Evolutionary conservation across 1,140 invertebrate genomes (phyloP).

Genomic region (Schlechtendalia chinensis): DNA sequence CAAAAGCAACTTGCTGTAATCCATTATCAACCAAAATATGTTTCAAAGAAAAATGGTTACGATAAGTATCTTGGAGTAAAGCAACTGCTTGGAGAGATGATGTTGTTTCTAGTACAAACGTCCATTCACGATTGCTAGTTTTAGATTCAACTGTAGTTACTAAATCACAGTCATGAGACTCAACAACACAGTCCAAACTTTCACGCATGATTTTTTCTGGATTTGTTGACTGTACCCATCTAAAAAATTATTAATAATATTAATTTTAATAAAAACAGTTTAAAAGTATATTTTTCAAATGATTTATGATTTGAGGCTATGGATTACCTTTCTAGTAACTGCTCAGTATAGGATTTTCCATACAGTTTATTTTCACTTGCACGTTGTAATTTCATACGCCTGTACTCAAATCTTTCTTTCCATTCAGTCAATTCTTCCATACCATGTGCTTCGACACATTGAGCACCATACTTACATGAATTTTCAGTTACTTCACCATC

Average conservation of each 20-base stretch:
- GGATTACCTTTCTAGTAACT: slow-evolving; percentile 66
- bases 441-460: slow-evolving; percentile 75
- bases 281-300: not conserved
- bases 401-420: slow-evolving; percentile 70
- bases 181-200: slow-evolving; percentile 63
- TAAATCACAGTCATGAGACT: slow-evolving; percentile 63
- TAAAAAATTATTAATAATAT: slow-evolving; percentile 50
- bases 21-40: slow-evolving; percentile 48
- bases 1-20: slow-evolving; percentile 50
- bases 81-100: slow-evolving; percentile 63
- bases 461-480: slow-evolving; percentile 66
- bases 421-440: slow-evolving; percentile 72
- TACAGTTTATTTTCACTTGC: slow-evolving; percentile 68
- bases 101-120: slow-evolving; percentile 62
- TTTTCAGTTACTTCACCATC: slow-evolving; percentile 57
- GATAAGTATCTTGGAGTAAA: slow-evolving; percentile 69
- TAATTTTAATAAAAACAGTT: not conserved
- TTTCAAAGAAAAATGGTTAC: slow-evolving; percentile 68
- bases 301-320: slow-evolving; percentile 57
- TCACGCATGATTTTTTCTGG: slow-evolving; percentile 63
- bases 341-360: slow-evolving; percentile 67
- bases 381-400: slow-evolving; percentile 64
- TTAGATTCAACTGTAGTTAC: slow-evolving; percentile 68
- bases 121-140: slow-evolving; percentile 67
- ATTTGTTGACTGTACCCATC: slow-evolving; percentile 62